Percentiles rank a stretch among this genome's conserved stretches.
phyloP scores from a whole-genome alignment of 2,113 vertebrate species.

The Sinosuthora webbiana region DNA sequence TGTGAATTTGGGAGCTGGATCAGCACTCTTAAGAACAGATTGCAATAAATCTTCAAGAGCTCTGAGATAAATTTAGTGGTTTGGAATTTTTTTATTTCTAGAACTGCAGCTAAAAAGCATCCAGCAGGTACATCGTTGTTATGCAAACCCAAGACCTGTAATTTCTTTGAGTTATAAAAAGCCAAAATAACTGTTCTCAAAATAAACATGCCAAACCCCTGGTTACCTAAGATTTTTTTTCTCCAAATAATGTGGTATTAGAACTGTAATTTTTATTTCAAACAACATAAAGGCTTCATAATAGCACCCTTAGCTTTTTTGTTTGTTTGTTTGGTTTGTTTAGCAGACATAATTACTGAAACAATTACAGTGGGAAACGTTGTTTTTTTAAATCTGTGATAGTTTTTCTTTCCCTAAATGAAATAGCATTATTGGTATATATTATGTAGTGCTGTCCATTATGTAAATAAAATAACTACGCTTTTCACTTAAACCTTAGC shows the following conservation, averaged over 20 bases:
- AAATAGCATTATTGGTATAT: background rate
- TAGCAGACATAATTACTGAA: background rate
- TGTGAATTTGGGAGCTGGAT: constrained; percentile 9
- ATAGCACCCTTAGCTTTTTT: background rate
- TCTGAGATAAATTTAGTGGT: background rate
- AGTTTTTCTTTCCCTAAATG: background rate
- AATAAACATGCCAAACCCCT: background rate
- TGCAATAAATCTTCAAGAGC: constrained; percentile 35
- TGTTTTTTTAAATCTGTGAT: background rate
- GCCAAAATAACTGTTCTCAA: background rate
- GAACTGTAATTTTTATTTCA: background rate
- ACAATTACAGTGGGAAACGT: background rate
- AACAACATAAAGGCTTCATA: background rate
- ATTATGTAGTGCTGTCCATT: background rate
- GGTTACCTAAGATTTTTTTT: background rate
- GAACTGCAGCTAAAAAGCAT: background rate
- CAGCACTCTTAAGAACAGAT: constrained; percentile 9
- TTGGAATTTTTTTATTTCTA: constrained; percentile 12
- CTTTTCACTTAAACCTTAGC: background rate
- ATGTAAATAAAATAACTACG: background rate
- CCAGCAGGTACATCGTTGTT: constrained; percentile 21
- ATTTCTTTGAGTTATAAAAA: background rate
- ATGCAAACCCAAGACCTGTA: background rate
- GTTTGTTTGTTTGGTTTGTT: background rate
- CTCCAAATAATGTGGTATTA: background rate